A percentile compares a stretch with the other conserved stretches of the same genome.
Conservation (phyloP, 2,888 invertebrate species). For the Ectemnius continuus region DNA sequence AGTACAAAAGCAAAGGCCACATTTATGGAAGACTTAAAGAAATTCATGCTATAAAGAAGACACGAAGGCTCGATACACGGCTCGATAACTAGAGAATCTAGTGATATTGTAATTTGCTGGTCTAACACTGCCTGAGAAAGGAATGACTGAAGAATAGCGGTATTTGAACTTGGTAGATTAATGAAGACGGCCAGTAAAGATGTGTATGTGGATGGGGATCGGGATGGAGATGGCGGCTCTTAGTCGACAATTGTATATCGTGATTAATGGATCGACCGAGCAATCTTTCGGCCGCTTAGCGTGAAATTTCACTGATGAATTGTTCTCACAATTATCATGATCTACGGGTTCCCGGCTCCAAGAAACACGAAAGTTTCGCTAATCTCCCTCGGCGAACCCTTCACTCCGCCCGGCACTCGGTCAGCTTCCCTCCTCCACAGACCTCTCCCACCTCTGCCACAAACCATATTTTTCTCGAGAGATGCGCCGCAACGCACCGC, state of each 20-base stretch:
- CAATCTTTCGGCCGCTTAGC: conserved; percentile 64
- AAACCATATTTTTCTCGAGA: conserved; percentile 48
- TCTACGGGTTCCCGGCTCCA: conserved; percentile 74
- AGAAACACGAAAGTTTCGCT: conserved; percentile 74
- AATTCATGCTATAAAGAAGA: too few relatives aligned
- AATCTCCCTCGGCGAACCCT: conserved; percentile 73
- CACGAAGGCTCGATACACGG: too few relatives aligned
- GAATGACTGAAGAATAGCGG: too few relatives aligned
- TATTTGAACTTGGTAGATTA: too few relatives aligned
- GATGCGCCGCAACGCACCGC: conserved; percentile 24
- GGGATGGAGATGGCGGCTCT: not conserved
- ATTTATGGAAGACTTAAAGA: too few relatives aligned
- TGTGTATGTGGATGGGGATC: too few relatives aligned
- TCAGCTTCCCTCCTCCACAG: conserved; percentile 47
- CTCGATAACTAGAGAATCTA: too few relatives aligned
- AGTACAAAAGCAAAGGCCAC: too few relatives aligned
- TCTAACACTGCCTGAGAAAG: too few relatives aligned
- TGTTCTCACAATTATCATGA: conserved; percentile 78
- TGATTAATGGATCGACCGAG: conserved; percentile 64
- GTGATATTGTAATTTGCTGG: too few relatives aligned
- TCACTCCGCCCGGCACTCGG: conserved; percentile 62
- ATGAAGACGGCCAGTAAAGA: too few relatives aligned
- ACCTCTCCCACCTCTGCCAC: conserved; percentile 9
- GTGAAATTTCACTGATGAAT: conserved; percentile 74
- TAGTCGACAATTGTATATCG: conserved; percentile 50